phyloP scores from a whole-genome alignment of 2,888 invertebrate species.

The Agrenia bidenticulata region DNA sequence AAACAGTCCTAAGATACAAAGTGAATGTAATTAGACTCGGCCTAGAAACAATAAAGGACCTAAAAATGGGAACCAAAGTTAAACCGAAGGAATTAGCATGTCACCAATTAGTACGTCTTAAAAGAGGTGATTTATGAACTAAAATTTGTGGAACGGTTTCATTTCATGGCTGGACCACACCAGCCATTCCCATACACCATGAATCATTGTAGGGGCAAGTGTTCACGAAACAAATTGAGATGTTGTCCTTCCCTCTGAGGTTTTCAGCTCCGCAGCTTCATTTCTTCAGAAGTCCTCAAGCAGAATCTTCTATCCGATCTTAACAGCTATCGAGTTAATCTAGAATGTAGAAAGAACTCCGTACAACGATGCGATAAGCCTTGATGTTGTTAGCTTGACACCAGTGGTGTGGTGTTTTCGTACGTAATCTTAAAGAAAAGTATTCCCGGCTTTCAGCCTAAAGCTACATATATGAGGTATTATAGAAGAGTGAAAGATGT shows the following conservation, averaged over 20 bases:
- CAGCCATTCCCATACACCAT: slow-evolving; percentile 2
- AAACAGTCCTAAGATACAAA: neutral
- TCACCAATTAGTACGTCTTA: slow-evolving; percentile 35
- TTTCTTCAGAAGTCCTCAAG: neutral
- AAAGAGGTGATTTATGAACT: slow-evolving; percentile 19
- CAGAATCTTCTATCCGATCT: slow-evolving; percentile 6
- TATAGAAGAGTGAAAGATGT: neutral
- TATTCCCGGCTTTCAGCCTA: neutral
- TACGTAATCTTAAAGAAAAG: slow-evolving; percentile 2
- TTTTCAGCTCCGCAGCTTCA: neutral
- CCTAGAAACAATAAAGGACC: slow-evolving; percentile 1
- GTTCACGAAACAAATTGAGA: slow-evolving; percentile 26
- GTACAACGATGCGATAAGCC: neutral
- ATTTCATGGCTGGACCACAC: slow-evolving; percentile 1
- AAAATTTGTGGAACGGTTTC: neutral
- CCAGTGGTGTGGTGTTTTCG: slow-evolving; percentile 1
- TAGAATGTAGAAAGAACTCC: neutral
- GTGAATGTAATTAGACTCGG: slow-evolving; percentile 1
- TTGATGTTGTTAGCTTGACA: neutral
- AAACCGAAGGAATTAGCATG: slow-evolving; percentile 33
- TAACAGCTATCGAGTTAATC: neutral
- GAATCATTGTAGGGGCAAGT: slow-evolving; percentile 25
- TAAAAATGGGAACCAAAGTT: neutral
- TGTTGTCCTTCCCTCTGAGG: slow-evolving; percentile 13
- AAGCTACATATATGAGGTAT: neutral